Percentiles rank a stretch among this genome's conserved stretches.
Evolutionary conservation across 2,797 vertebrate species (phyloP).

Genomic region (Falco naumanni): DNA sequence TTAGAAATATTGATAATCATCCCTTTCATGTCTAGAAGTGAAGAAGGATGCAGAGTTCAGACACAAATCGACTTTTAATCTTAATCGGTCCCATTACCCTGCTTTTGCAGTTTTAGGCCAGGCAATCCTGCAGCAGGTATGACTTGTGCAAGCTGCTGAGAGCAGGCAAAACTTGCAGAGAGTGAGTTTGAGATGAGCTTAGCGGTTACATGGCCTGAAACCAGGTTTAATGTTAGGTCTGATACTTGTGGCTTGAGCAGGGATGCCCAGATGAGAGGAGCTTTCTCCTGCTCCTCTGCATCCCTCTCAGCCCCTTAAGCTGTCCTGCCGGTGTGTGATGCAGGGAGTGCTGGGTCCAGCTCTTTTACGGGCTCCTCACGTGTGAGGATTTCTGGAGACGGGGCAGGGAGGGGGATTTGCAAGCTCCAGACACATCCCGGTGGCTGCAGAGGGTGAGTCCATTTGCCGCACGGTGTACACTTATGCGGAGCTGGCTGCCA

Average conservation of each 20-base stretch:
- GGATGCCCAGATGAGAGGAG: accelerated
- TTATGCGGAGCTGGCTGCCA: constrained; percentile 25
- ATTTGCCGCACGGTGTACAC: neutral
- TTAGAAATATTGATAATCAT: neutral
- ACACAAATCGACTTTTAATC: neutral
- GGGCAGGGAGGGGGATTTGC: neutral
- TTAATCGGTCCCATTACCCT: neutral
- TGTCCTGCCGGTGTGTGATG: accelerated
- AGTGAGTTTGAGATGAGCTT: neutral
- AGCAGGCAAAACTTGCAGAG: neutral
- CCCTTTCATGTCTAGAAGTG: neutral
- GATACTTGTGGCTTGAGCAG: accelerated
- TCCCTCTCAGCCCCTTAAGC: neutral
- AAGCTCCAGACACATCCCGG: neutral
- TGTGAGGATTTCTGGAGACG: neutral
- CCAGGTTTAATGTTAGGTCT: neutral
- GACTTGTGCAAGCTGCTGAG: neutral
- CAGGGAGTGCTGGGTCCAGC: neutral
- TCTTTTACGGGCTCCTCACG: neutral
- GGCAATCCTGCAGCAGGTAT: neutral
- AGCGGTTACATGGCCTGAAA: neutral
- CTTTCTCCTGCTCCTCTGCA: neutral
- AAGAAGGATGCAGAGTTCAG: neutral
- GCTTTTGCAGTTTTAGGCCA: neutral
- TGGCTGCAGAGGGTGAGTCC: neutral